Evolutionary conservation across 2,113 vertebrate species (phyloP).

Genomic region (Eolophus roseicapilla): DNA sequence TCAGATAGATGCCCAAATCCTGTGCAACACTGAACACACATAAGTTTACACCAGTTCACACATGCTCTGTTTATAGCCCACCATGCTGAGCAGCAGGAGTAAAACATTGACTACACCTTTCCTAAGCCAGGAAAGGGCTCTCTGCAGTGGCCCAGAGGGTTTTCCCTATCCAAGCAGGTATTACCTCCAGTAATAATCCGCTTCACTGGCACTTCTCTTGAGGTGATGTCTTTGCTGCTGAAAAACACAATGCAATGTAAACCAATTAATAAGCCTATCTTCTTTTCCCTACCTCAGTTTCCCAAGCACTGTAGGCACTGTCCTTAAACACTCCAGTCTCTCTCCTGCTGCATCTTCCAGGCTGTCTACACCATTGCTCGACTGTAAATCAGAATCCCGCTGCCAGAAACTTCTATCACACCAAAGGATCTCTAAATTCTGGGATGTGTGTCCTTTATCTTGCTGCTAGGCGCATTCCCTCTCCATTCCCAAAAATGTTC

Average conservation of each 20-base stretch:
- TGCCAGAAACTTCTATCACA: not conserved
- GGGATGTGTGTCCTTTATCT: not conserved
- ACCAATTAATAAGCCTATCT: not conserved
- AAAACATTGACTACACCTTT: not conserved
- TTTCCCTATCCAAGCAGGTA: not conserved
- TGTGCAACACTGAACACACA: rapidly evolving
- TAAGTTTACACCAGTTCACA: not conserved
- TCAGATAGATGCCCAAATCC: not conserved
- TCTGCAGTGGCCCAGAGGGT: not conserved
- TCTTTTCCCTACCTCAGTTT: not conserved
- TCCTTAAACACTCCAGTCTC: not conserved
- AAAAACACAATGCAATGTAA: not conserved
- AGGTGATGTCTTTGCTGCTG: not conserved
- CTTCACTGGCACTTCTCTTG: not conserved
- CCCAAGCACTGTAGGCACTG: not conserved
- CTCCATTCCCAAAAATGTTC: rapidly evolving
- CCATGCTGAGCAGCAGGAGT: not conserved
- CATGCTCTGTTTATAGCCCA: not conserved
- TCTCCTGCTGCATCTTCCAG: not conserved
- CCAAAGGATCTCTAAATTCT: not conserved
- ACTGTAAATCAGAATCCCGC: not conserved
- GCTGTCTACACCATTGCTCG: not conserved
- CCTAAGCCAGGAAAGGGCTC: not conserved
- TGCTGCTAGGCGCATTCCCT: not conserved
- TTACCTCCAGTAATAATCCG: not conserved